These are phyloP conservation scores for Agrotis exclamationis DNA, from an alignment of 2,888 invertebrate genomes.

Conservation along the genomic window DNA sequence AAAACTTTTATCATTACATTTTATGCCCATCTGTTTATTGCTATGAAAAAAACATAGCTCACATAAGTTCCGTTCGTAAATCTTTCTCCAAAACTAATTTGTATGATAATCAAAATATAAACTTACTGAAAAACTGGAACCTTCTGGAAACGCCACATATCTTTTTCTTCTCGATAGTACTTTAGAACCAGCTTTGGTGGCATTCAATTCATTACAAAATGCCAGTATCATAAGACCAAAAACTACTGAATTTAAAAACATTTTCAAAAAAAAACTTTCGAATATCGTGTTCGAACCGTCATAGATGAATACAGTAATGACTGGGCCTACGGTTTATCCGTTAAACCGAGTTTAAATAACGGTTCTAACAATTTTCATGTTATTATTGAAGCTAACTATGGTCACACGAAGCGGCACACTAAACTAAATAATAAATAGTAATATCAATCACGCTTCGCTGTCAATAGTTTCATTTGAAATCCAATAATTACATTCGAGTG, in stretches of 20 bases:
- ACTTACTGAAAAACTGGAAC: constrained; percentile 94
- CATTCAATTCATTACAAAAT: constrained; percentile 32
- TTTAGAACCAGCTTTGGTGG: constrained; percentile 30
- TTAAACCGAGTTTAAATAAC: constrained; percentile 56
- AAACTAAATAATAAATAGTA: constrained; percentile 42
- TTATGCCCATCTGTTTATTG: constrained; percentile 34
- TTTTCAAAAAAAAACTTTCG: constrained; percentile 21
- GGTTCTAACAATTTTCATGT: constrained; percentile 56
- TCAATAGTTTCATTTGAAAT: constrained; percentile 5
- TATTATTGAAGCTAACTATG: constrained; percentile 36
- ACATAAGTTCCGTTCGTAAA: constrained; percentile 7
- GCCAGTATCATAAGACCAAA: constrained; percentile 40
- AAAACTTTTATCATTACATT: constrained; percentile 47
- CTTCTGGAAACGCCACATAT: constrained; percentile 93
- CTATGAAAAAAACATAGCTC: constrained; percentile 11
- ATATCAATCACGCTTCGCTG: not conserved
- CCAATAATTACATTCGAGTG: not conserved
- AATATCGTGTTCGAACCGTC: constrained; percentile 21
- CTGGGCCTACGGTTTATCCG: constrained; percentile 22
- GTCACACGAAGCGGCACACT: constrained; percentile 60
- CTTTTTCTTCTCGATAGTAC: constrained; percentile 91
- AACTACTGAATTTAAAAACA: constrained; percentile 37
- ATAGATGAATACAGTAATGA: constrained; percentile 38
- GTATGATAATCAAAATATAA: not conserved
- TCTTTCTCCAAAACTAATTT: not conserved